phyloP scores from a whole-genome alignment of 2,888 invertebrate species.

The Megastigmus dorsalis region DNA sequence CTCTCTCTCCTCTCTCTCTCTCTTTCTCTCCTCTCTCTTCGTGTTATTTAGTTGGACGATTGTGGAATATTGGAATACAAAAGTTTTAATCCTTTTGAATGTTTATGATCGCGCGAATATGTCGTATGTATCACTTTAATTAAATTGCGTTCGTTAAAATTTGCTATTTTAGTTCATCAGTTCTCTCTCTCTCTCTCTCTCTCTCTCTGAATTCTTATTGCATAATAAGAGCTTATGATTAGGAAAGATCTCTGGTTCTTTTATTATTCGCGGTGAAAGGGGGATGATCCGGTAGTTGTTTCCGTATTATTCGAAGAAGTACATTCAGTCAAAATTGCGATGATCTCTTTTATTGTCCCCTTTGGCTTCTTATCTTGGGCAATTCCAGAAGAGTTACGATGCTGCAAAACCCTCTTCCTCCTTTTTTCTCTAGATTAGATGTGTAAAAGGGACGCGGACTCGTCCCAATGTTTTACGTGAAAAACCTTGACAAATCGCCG shows the following conservation, averaged over 20 bases:
- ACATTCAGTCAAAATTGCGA: slow-evolving; percentile 11
- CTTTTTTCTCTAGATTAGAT: slow-evolving; percentile 1
- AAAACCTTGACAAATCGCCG: slow-evolving; percentile 22
- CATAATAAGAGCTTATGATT: too few relatives aligned
- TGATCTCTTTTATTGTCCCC: slow-evolving; percentile 26
- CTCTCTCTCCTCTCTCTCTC: not conserved
- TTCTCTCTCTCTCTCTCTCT: too few relatives aligned
- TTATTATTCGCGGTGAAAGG: too few relatives aligned
- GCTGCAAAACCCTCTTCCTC: slow-evolving; percentile 24
- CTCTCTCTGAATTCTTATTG: too few relatives aligned
- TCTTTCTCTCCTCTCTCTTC: not conserved
- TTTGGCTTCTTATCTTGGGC: slow-evolving; percentile 18
- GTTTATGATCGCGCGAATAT: too few relatives aligned
- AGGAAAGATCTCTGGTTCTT: too few relatives aligned
- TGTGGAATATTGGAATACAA: not conserved
- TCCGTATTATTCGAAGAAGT: too few relatives aligned
- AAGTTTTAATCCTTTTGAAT: slow-evolving; percentile 24
- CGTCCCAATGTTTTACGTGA: too few relatives aligned
- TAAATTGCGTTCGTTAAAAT: too few relatives aligned
- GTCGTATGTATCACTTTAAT: too few relatives aligned
- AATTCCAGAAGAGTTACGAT: slow-evolving; percentile 27
- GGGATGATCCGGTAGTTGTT: too few relatives aligned
- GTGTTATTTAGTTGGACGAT: not conserved
- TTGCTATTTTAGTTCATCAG: too few relatives aligned
- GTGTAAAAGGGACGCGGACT: not conserved